A percentile compares a stretch with the other conserved stretches of the same genome.
phyloP scores from a whole-genome alignment of 2,113 vertebrate genomes.

The Sminthopsis crassicaudata region DNA sequence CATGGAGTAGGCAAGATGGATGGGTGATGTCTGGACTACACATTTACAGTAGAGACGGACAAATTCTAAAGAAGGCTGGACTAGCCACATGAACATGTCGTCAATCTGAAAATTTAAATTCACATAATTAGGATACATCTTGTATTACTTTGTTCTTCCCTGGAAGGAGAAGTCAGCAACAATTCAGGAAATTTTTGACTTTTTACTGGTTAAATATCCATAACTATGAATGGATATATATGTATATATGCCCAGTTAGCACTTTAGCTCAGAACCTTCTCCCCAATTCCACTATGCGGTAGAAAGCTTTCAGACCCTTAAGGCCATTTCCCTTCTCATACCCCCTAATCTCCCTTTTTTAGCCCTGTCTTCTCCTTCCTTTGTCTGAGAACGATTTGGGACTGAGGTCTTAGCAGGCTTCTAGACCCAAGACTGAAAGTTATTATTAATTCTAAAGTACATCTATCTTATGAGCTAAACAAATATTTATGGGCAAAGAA shows the following conservation, averaged over 20 bases:
- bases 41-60: conserved; percentile 86
- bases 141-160: not conserved
- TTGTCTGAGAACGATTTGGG: not conserved
- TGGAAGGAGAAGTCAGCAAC: not conserved
- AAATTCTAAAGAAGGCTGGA: conserved; percentile 93
- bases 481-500: not conserved
- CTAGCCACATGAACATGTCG: conserved; percentile 92
- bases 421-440: not conserved
- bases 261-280: not conserved
- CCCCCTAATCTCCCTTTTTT: not conserved
- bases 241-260: too few relatives aligned
- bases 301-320: not conserved
- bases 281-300: not conserved
- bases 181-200: not conserved
- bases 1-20: conserved; percentile 89
- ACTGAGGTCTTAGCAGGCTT: not conserved
- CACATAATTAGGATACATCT: not conserved
- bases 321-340: accelerated
- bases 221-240: not conserved
- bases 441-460: not conserved
- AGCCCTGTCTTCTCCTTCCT: not conserved
- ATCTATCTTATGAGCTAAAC: not conserved
- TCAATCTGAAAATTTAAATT: conserved; percentile 84
- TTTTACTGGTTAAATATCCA: not conserved
- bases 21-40: conserved; percentile 89